Evolutionary conservation across 2,888 invertebrate genomes (phyloP).

Genomic region (Melikaiella ostensackeni): DNA sequence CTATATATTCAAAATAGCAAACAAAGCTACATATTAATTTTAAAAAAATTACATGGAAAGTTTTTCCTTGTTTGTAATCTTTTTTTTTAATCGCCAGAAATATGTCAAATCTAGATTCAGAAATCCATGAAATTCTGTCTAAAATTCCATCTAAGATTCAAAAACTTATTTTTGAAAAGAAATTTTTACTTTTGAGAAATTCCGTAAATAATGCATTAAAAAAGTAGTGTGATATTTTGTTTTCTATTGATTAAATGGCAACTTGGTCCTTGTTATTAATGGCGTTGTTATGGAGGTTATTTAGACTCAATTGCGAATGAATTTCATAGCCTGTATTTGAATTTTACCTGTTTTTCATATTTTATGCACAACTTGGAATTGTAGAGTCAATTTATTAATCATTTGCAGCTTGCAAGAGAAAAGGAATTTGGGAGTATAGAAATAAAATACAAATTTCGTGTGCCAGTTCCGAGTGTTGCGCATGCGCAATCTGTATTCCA

Average conservation of each 20-base stretch:
- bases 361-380: neutral
- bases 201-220: neutral
- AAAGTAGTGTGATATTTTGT: neutral
- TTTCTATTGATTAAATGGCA: slow-evolving; percentile 63
- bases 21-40: no score
- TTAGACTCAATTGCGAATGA: neutral
- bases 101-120: neutral
- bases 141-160: neutral
- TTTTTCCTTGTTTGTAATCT: neutral
- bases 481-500: slow-evolving; percentile 47
- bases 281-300: slow-evolving; percentile 44
- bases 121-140: neutral
- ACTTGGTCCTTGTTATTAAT: slow-evolving; percentile 61
- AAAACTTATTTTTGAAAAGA: neutral
- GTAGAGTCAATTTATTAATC: slow-evolving; percentile 34
- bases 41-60: neutral
- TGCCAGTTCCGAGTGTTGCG: slow-evolving; percentile 46
- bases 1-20: neutral
- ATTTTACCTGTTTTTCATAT: neutral
- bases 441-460: slow-evolving; percentile 55
- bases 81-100: neutral
- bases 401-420: slow-evolving; percentile 21
- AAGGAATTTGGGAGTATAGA: slow-evolving; percentile 41
- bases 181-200: neutral
- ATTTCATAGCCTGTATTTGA: neutral